Percentiles rank a stretch among this genome's conserved stretches.
Evolutionary conservation across 2,797 vertebrate genomes (phyloP).

Genomic region (Lacerta viridis): DNA sequence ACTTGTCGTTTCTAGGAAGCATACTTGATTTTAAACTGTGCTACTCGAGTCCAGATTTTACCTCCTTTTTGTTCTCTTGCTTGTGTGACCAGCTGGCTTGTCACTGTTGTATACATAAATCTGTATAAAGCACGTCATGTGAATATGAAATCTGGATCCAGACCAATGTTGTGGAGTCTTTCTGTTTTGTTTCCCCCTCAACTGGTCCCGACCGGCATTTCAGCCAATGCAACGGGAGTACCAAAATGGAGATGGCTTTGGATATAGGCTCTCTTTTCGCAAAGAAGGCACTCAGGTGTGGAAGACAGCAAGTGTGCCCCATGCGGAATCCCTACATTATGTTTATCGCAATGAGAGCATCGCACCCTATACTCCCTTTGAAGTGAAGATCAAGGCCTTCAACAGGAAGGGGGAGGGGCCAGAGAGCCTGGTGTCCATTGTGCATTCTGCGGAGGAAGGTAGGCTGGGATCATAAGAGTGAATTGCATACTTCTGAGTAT

Average conservation of each 20-base stretch:
- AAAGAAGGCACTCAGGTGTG: slow-evolving; percentile 83
- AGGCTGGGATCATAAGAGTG: slow-evolving; percentile 25
- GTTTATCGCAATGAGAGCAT: slow-evolving; percentile 92
- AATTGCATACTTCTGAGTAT: fast-evolving
- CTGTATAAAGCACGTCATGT: not conserved
- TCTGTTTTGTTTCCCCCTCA: not conserved
- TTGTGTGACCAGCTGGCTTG: fast-evolving
- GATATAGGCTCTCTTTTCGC: slow-evolving; percentile 92
- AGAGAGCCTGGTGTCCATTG: slow-evolving; percentile 89
- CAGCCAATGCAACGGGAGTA: slow-evolving; percentile 93
- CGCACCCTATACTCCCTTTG: slow-evolving; percentile 90
- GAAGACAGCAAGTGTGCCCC: slow-evolving; percentile 83
- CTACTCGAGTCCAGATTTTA: not conserved
- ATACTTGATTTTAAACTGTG: not conserved
- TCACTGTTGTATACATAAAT: not conserved
- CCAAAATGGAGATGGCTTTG: slow-evolving; percentile 95
- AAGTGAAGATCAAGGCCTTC: slow-evolving; percentile 94
- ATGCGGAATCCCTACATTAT: slow-evolving; percentile 89
- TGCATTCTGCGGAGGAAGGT: slow-evolving; percentile 97
- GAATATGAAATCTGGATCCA: not conserved
- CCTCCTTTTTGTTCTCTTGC: not conserved
- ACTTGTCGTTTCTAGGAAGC: not conserved
- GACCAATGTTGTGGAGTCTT: not conserved
- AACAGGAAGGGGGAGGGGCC: slow-evolving; percentile 94
- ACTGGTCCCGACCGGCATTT: slow-evolving; percentile 28